Evolutionary conservation across 2,888 invertebrate species (phyloP), one percentile per base, ranked within the genome.

Genomic region (Nasonovia ribisnigri): DNA sequence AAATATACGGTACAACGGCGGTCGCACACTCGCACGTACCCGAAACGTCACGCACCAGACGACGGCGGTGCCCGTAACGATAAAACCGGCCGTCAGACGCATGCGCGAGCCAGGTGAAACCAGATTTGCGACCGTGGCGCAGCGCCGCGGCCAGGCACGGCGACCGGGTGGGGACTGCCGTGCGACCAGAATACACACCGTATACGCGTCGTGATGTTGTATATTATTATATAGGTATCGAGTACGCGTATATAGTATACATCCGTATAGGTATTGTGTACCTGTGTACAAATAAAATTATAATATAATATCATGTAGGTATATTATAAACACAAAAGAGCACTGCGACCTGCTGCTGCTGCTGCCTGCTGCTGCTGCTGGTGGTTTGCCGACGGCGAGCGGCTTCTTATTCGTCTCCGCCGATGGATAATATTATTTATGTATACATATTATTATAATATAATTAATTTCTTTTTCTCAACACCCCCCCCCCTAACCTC

Each of bases 41-140:
- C 93, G 24, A 43, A 92, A 93, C 93, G 93, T 90, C 93, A 93
- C 93, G 90, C 93, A 93, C 93, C 93, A 90, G 93, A 67, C 93
- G 29, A 93, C 93, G 90, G 43, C 84, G 92, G 46, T 11, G 84
- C 90, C 84, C 36, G 88, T 90, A 93, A 93, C 93, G 93, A 93
- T 93, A 93, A 93, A 93, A 93, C 93, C 51, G 51, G 51, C 86
- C 5, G 90, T 29, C 5, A 57, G 36, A 29, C 93, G 93, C 93
- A 93, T 93, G 93, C 93, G 93, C 90, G 86, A n/a, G 24, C 93
- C 93, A 93, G 93, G 93, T 93, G 93, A 93, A 93, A 93, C 93
- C 93, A 93, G 93, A 93, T 93, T 93, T 43, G 36, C 60, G 90
- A 90, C 54, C 29, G 90, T 84, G 42, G 90, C 93, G 93, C 90